These are phyloP conservation scores for Autographa pulchrina DNA, from an alignment of 2,888 invertebrate genomes.

Conservation along the genomic window DNA sequence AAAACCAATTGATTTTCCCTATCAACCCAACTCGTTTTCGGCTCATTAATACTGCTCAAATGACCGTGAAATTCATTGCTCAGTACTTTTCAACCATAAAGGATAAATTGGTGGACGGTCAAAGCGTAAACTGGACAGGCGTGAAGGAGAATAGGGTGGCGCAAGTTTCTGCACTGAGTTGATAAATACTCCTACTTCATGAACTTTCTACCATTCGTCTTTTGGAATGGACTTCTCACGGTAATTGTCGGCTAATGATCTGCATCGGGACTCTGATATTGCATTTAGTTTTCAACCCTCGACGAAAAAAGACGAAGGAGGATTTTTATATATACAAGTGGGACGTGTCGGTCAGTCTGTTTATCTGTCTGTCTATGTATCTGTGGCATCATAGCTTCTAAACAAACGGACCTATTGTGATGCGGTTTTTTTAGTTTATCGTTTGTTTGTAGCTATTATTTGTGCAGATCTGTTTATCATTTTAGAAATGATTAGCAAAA, in stretches of 20 bases:
- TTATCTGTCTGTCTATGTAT: too few species aligned
- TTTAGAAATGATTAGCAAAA: too few species aligned
- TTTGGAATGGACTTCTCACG: slow-evolving; percentile 60
- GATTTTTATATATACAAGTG: too few species aligned
- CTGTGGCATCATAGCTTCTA: too few species aligned
- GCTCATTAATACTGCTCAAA: slow-evolving; percentile 60
- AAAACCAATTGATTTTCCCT: slow-evolving; percentile 49
- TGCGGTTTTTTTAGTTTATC: too few species aligned
- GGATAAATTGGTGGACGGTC: slow-evolving; percentile 56
- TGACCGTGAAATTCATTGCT: slow-evolving; percentile 63
- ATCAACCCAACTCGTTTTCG: slow-evolving; percentile 51
- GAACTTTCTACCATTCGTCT: slow-evolving; percentile 70
- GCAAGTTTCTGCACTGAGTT: slow-evolving; percentile 54
- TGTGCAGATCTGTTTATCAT: too few species aligned
- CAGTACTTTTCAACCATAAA: slow-evolving; percentile 63
- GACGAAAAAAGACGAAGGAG: too few species aligned
- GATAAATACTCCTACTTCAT: slow-evolving; percentile 54
- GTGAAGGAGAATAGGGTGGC: slow-evolving; percentile 43
- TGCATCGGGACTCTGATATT: slow-evolving; percentile 57
- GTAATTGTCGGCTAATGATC: slow-evolving; percentile 74
- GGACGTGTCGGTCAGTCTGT: too few species aligned
- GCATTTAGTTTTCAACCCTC: slow-evolving; percentile 43
- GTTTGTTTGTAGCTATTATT: too few species aligned
- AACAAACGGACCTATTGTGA: too few species aligned
- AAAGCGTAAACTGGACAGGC: slow-evolving; percentile 43